phyloP scores from a whole-genome alignment of 2,888 invertebrate genomes.

The Sinelater perroti region DNA sequence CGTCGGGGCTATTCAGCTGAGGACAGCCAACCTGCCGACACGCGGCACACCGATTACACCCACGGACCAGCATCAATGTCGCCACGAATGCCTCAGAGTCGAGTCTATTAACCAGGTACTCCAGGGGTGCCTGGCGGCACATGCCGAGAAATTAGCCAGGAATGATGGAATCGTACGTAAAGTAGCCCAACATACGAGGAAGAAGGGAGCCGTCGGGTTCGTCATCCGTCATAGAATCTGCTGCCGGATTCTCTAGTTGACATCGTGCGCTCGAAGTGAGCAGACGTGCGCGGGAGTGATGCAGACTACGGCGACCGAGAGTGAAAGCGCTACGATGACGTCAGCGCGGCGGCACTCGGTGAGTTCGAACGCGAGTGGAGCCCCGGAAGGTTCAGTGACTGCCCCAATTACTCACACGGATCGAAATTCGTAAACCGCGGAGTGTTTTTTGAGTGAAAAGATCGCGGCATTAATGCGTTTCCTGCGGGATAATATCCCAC shows the following conservation, averaged over 20 bases:
- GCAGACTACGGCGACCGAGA: conserved; percentile 1
- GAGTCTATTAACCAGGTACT: conserved; percentile 39
- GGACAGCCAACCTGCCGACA: conserved; percentile 30
- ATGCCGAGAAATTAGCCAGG: conserved; percentile 29
- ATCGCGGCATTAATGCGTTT: too few relatives aligned
- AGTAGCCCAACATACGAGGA: conserved; percentile 30
- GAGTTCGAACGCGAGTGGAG: conserved; percentile 30
- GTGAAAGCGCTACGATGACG: conserved; percentile 38
- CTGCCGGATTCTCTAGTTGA: too few relatives aligned
- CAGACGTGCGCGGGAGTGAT: too few relatives aligned
- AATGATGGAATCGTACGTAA: conserved; percentile 42
- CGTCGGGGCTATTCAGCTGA: conserved; percentile 28
- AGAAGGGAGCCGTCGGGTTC: conserved; percentile 41
- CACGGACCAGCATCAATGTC: conserved; percentile 13
- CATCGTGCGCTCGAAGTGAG: too few relatives aligned
- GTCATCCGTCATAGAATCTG: too few relatives aligned
- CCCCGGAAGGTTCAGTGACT: conserved; percentile 19
- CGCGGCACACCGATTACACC: conserved; percentile 27
- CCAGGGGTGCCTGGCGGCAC: conserved; percentile 32
- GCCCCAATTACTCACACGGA: too few relatives aligned
- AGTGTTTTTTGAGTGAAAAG: too few relatives aligned
- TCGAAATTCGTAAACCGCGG: too few relatives aligned
- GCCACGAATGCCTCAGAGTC: conserved; percentile 23
- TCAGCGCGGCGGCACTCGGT: not conserved
- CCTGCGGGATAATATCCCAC: too few relatives aligned